These are phyloP conservation scores for Amphilophus citrinellus DNA, from an alignment of 2,113 vertebrate genomes.

Conservation along the genomic window DNA sequence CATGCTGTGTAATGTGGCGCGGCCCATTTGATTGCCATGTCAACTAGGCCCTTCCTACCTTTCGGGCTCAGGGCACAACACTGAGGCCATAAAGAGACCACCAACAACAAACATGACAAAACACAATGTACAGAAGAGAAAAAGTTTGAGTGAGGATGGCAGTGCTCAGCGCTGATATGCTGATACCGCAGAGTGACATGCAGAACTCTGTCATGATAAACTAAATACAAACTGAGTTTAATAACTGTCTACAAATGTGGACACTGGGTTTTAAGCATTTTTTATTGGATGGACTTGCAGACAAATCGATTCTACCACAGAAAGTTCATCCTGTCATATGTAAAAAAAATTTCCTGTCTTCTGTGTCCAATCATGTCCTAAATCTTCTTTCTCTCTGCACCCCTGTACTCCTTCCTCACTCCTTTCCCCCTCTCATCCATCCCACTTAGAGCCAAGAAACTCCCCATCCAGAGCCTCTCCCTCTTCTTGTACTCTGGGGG, in stretches of 20 bases:
- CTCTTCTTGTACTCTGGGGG: not conserved
- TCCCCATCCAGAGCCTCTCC: not conserved
- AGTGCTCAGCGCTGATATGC: not conserved
- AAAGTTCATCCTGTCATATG: not conserved
- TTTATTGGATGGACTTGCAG: not conserved
- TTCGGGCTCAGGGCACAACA: no score
- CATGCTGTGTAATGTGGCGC: no score
- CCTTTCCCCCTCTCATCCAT: not conserved
- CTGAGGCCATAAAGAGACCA: not conserved
- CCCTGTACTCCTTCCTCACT: not conserved
- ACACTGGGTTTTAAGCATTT: not conserved
- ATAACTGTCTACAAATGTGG: not conserved
- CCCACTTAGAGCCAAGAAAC: conserved; percentile 32
- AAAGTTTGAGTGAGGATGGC: not conserved
- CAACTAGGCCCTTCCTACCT: no score
- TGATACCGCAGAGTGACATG: not conserved
- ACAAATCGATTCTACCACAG: not conserved
- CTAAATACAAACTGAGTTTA: not conserved
- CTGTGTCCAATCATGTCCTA: not conserved
- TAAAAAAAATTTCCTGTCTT: not conserved
- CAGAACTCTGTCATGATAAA: not conserved
- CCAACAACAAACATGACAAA: not conserved
- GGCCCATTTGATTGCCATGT: no score
- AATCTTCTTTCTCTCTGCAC: not conserved
- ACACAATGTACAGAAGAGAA: not conserved